Evolutionary conservation across 2,113 vertebrate genomes (phyloP).

Genomic region (Paradoxurus hermaphroditus): DNA sequence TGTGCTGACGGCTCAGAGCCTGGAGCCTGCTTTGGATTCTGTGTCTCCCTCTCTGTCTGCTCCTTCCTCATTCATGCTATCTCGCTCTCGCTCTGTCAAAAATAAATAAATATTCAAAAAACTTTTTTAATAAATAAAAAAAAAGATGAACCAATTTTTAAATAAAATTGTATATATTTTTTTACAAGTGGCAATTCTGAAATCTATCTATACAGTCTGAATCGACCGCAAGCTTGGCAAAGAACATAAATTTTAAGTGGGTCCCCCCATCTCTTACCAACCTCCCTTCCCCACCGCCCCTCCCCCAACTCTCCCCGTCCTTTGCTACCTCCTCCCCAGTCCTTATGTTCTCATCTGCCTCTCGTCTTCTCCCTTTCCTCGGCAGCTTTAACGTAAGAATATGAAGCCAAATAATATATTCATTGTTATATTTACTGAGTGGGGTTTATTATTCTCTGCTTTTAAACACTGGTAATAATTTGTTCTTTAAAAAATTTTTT

Average conservation of each 20-base stretch:
- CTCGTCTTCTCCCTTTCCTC: neutral
- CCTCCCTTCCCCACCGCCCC: too few relatives aligned
- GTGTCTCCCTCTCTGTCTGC: too few relatives aligned
- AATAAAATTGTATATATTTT: neutral
- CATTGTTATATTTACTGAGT: slow-evolving; percentile 22
- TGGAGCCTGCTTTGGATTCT: too few relatives aligned
- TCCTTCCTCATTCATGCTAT: too few relatives aligned
- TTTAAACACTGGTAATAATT: slow-evolving; percentile 38
- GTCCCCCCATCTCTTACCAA: neutral
- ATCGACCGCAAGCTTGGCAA: neutral
- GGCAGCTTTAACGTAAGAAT: neutral
- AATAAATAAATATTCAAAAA: too few relatives aligned
- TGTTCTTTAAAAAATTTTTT: slow-evolving; percentile 40
- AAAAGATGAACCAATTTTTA: neutral
- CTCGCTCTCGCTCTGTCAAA: too few relatives aligned
- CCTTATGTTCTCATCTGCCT: neutral
- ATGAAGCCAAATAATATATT: neutral
- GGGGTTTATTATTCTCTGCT: slow-evolving; percentile 31
- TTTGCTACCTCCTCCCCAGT: neutral
- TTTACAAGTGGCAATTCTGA: neutral
- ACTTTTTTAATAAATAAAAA: too few relatives aligned
- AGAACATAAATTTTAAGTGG: neutral
- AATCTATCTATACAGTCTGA: neutral
- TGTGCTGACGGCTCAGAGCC: too few relatives aligned
- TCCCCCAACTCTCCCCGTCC: neutral